Conservation (phyloP, 2,113 vertebrate species). For the Limanda limanda region DNA sequence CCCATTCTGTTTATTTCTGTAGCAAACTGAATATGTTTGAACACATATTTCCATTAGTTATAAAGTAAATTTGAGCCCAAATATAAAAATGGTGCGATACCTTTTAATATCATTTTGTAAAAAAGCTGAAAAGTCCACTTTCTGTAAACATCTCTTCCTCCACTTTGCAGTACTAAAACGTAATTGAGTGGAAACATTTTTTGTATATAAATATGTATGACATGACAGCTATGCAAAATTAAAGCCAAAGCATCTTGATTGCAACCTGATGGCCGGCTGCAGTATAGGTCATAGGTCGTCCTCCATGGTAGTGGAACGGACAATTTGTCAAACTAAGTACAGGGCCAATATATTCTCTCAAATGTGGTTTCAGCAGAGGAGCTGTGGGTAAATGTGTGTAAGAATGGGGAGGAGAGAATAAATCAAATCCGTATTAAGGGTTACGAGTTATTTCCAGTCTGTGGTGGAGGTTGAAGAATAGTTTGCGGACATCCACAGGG, state of each 20-base stretch:
- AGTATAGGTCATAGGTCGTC: too few relatives aligned
- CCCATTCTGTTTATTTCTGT: background rate
- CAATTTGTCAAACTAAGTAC: too few relatives aligned
- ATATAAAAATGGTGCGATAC: too few relatives aligned
- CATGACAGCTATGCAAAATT: too few relatives aligned
- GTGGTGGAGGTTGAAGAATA: slow-evolving; percentile 50
- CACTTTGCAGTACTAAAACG: background rate
- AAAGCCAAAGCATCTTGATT: too few relatives aligned
- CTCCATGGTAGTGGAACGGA: too few relatives aligned
- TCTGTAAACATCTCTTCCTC: background rate
- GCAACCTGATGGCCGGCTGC: too few relatives aligned
- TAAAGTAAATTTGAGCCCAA: background rate
- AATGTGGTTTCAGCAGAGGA: too few relatives aligned
- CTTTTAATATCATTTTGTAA: too few relatives aligned
- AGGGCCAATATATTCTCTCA: too few relatives aligned
- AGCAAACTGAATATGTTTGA: background rate
- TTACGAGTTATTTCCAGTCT: slow-evolving; percentile 42
- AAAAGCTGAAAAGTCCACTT: background rate
- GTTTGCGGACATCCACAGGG: slow-evolving; percentile 50
- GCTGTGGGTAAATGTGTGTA: background rate
- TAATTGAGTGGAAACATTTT: background rate
- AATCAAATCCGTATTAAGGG: slow-evolving; percentile 42
- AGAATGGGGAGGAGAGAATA: background rate
- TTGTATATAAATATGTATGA: too few relatives aligned
- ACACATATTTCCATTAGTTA: background rate